phyloP scores from a whole-genome alignment of 2,888 invertebrate genomes.

The Amphimallon solstitiale region DNA sequence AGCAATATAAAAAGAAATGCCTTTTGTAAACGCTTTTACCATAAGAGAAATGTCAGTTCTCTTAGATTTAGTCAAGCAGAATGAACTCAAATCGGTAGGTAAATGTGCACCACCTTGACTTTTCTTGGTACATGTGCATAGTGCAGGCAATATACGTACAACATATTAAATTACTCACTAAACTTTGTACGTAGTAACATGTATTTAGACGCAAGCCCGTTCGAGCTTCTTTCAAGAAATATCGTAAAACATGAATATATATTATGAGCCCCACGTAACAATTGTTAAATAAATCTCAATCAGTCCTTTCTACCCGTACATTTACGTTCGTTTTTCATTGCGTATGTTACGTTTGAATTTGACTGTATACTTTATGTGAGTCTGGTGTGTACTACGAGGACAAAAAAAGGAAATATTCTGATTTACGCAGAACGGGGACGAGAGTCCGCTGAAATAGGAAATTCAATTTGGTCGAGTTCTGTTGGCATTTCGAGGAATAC shows the following conservation, averaged over 20 bases:
- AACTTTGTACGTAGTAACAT: conserved; percentile 5
- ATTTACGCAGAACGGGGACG: conserved; percentile 14
- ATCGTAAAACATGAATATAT: conserved; percentile 26
- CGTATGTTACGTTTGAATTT: conserved; percentile 4
- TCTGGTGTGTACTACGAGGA: background rate
- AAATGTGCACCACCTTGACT: too few relatives aligned
- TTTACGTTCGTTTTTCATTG: background rate
- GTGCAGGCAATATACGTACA: too few relatives aligned
- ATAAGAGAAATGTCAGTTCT: too few relatives aligned
- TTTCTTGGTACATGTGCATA: too few relatives aligned
- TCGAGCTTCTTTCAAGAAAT: conserved; percentile 14
- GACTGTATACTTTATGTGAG: conserved; percentile 14
- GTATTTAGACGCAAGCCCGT: conserved; percentile 4
- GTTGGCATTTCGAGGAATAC: conserved; percentile 29
- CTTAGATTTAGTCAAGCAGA: too few relatives aligned
- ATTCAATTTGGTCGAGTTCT: conserved; percentile 18
- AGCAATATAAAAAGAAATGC: too few relatives aligned
- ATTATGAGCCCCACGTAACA: conserved; percentile 3
- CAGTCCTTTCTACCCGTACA: background rate
- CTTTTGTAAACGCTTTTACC: too few relatives aligned
- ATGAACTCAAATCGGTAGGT: too few relatives aligned
- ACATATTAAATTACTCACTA: background rate
- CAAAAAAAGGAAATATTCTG: conserved; percentile 6
- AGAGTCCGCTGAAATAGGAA: conserved; percentile 27
- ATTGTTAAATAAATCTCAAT: conserved; percentile 26